phyloP scores from a whole-genome alignment of 35 echinoderm and acorn worm species.

The Acanthaster planci region DNA sequence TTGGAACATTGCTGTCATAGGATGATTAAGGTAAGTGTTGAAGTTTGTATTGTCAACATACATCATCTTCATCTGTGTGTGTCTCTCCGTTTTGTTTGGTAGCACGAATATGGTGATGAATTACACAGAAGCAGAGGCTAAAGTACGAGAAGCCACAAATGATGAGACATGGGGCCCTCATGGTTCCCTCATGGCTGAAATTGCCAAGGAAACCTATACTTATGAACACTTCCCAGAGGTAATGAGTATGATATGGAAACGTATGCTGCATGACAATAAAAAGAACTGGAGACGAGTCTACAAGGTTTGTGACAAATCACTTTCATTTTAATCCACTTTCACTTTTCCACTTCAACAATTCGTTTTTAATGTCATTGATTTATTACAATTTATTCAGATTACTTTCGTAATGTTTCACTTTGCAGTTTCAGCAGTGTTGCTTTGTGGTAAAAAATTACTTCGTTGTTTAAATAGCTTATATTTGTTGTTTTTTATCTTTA shows the following conservation, averaged over 20 bases:
- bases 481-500: neutral
- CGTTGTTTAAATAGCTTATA: too few relatives aligned
- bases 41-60: neutral
- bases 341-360: too few relatives aligned
- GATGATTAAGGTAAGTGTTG: neutral
- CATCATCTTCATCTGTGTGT: neutral
- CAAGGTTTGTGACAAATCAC: slow-evolving; percentile 56
- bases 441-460: too few relatives aligned
- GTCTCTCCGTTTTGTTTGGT: neutral
- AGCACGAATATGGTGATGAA: slow-evolving; percentile 99
- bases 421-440: too few relatives aligned
- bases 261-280: slow-evolving; percentile 93
- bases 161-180: slow-evolving; percentile 98
- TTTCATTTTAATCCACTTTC: too few relatives aligned
- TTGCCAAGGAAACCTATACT: slow-evolving; percentile 91
- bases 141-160: slow-evolving; percentile 94
- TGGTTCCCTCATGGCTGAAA: slow-evolving; percentile 90
- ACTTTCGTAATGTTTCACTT: too few relatives aligned
- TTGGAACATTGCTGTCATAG: too few relatives aligned
- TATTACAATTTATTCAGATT: too few relatives aligned
- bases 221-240: slow-evolving; percentile 99
- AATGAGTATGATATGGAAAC: slow-evolving; percentile 97
- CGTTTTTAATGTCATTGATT: too few relatives aligned
- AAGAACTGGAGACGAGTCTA: slow-evolving; percentile 97
- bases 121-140: slow-evolving; percentile 96